Base-by-base conservation (phyloP, 2,888 invertebrate genomes). In the Operophtera brumata region DNA sequence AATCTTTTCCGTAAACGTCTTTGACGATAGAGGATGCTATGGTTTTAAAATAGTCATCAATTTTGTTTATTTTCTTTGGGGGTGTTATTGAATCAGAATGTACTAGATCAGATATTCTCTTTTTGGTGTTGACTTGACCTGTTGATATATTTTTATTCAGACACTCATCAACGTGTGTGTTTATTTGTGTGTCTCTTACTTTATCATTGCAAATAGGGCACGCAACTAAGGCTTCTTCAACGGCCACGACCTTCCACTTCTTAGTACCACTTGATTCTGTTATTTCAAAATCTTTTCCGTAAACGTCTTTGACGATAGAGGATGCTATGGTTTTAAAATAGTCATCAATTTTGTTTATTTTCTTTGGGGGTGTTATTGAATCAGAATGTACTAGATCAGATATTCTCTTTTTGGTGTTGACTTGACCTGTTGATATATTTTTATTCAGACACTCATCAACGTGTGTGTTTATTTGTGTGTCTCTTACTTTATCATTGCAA, bases 181-280 rank as follows among this genome's bases (percentile, higher is more conserved):
- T 90, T 57, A 92, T 88, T 57, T 76, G 65, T 41, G 64, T 64
- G 55, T 65, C 70, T 36, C 64, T 65, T 26, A 91, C 66, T 66
- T 77, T 74, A 8, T 50, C 43, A 56, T 75, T 77, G 70, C 93
- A 93, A 49, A 91, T 74, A 7, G 92, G 92, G 72, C 93, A 93
- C 32, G 82, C 70, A 1, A 90, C 82, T 55, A 73, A 59, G 13
- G 71, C 56, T 8, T 47, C 34, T 37, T 69, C 61, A 25, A 62
- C 49, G 30, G 64, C 44, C 10, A 71, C 62, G 26, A 68, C 69
- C 47, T 70, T 65, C 7, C 74, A 47, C 64, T 73, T 78, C 6
- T 66, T 65, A 45, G 10, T 40, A 14, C 43, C 41, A 41, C 2
- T 37, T 32, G 30, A 20, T 64, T 81, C 69, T 8, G 70, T 71